Evolutionary conservation across 2,113 vertebrate species (phyloP).

Genomic region (Erythrocercus mccallii): DNA sequence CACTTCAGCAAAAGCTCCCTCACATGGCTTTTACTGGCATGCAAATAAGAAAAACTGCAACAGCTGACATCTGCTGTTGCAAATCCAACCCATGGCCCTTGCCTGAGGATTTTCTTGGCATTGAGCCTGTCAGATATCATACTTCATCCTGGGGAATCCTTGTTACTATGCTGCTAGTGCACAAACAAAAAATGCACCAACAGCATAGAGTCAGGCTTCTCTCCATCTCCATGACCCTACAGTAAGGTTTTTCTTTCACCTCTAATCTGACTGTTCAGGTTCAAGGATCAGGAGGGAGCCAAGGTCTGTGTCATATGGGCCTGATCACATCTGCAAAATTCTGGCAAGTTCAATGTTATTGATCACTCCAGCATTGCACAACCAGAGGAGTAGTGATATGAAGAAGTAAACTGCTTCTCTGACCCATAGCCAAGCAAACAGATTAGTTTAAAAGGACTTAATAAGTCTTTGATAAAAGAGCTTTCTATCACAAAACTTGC

Average conservation of each 20-base stretch:
- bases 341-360: background rate
- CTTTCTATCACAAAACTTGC: background rate
- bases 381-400: background rate
- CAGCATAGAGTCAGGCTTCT: background rate
- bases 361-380: background rate
- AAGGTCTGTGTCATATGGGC: background rate
- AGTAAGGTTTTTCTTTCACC: background rate
- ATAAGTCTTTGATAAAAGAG: background rate
- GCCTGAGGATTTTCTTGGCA: background rate
- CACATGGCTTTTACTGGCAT: background rate
- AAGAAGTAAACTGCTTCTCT: background rate
- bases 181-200: rapidly evolving
- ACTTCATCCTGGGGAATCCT: background rate
- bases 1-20: background rate
- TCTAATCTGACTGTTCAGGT: background rate
- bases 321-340: background rate
- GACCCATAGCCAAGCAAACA: background rate
- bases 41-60: background rate
- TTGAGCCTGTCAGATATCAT: background rate
- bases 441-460: background rate
- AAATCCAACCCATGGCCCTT: background rate
- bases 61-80: background rate
- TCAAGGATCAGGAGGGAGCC: background rate
- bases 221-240: no score
- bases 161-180: background rate